Percentiles rank a stretch among this genome's conserved stretches.
phyloP scores from a whole-genome alignment of 30 jellyfish, hydroid and myxozoan genomes.

The Phacellophora camtschatica region DNA sequence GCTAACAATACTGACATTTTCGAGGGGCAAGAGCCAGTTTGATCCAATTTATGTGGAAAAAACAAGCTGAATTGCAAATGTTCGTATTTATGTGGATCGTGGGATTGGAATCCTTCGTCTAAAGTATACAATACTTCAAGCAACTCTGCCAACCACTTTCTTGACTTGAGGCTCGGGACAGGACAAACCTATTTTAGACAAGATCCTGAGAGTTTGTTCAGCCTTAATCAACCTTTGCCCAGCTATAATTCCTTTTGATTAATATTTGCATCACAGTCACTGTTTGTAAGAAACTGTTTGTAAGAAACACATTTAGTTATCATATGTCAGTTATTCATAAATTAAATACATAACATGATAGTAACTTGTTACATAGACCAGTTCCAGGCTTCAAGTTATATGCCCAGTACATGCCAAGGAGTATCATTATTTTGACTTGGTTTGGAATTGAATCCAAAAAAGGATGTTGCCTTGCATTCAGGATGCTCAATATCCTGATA shows the following conservation, averaged over 20 bases:
- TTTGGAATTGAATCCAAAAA: not conserved
- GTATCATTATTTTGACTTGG: not conserved
- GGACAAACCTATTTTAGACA: not conserved
- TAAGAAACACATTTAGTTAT: not conserved
- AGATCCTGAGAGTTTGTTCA: slow-evolving; percentile 23
- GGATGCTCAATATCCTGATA: not conserved
- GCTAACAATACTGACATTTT: slow-evolving; percentile 21
- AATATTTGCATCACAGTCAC: slow-evolving; percentile 1
- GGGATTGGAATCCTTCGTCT: slow-evolving; percentile 1
- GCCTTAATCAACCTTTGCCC: slow-evolving; percentile 32
- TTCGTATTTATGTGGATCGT: slow-evolving; percentile 39
- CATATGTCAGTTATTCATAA: too few relatives aligned
- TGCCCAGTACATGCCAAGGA: slow-evolving; percentile 11
- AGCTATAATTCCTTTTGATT: slow-evolving; percentile 29
- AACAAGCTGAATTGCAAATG: slow-evolving; percentile 36
- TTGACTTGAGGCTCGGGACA: slow-evolving; percentile 11
- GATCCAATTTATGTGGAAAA: slow-evolving; percentile 27
- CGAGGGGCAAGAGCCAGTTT: slow-evolving; percentile 32
- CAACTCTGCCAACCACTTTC: slow-evolving; percentile 17
- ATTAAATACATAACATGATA: not conserved
- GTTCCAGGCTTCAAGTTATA: not conserved
- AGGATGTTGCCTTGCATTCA: not conserved
- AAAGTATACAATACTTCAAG: slow-evolving; percentile 34
- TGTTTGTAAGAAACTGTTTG: not conserved
- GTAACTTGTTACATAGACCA: not conserved